A percentile compares a stretch with the other conserved stretches of the same genome.
Evolutionary conservation across 1,140 invertebrate genomes (phyloP).

Genomic region (Halesus radiatus): DNA sequence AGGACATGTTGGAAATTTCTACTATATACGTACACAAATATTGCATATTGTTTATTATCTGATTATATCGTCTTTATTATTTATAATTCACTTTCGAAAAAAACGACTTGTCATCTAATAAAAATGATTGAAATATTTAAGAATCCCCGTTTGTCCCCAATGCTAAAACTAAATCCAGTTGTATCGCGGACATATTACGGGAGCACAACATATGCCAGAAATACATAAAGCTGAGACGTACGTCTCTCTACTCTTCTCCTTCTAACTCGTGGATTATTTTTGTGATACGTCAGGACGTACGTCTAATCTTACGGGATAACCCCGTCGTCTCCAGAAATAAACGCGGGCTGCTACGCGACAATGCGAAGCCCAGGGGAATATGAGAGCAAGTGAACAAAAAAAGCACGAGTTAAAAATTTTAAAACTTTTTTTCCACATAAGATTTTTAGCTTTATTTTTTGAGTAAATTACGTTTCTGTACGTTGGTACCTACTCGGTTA

Average conservation of each 20-base stretch:
- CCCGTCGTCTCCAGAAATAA: slow-evolving; percentile 32
- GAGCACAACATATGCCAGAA: slow-evolving; percentile 38
- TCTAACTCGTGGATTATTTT: background rate
- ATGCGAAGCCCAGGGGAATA: slow-evolving; percentile 3
- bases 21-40: no score
- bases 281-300: background rate
- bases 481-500: no score
- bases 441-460: no score
- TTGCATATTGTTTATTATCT: no score
- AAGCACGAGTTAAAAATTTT: background rate
- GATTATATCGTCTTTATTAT: no score
- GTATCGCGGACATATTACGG: slow-evolving; percentile 37
- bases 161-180: slow-evolving; percentile 37
- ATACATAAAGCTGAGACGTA: background rate
- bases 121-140: no score
- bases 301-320: slow-evolving; percentile 4
- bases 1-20: no score
- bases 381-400: background rate
- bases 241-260: background rate
- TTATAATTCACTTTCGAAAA: no score
- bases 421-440: background rate
- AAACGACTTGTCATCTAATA: no score
- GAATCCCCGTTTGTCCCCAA: slow-evolving; percentile 20
- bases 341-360: slow-evolving; percentile 21
- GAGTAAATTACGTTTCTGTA: no score